Evolutionary conservation across 2,888 invertebrate species (phyloP).

Genomic region (Argynnis bischoffii): DNA sequence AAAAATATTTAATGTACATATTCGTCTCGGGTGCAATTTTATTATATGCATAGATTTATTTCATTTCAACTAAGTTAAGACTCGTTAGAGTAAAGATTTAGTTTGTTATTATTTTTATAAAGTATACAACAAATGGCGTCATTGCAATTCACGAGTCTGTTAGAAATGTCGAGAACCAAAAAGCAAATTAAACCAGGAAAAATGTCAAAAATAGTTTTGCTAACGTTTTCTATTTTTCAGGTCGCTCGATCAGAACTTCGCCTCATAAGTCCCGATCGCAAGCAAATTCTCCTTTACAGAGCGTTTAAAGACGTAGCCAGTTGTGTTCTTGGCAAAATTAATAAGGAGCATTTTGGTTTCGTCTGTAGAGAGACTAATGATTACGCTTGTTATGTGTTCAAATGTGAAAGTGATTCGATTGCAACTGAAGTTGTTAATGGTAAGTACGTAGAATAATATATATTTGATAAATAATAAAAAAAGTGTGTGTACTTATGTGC

Average conservation of each 20-base stretch:
- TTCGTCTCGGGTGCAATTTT: too few species aligned
- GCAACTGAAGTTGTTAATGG: slow-evolving; percentile 91
- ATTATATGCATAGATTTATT: too few species aligned
- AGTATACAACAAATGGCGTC: too few species aligned
- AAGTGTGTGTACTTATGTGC: too few species aligned
- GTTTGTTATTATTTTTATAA: too few species aligned
- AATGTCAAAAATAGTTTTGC: not conserved
- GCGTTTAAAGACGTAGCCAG: slow-evolving; percentile 94
- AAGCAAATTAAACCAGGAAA: not conserved
- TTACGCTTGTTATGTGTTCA: slow-evolving; percentile 91
- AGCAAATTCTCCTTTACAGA: slow-evolving; percentile 93
- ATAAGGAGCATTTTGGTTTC: slow-evolving; percentile 95
- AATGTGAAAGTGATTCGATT: slow-evolving; percentile 93
- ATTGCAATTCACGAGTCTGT: not conserved
- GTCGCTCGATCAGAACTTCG: slow-evolving; percentile 93
- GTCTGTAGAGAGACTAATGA: slow-evolving; percentile 90
- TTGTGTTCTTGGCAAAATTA: slow-evolving; percentile 91
- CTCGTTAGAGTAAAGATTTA: too few species aligned
- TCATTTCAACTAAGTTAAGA: too few species aligned
- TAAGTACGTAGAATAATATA: slow-evolving; percentile 48
- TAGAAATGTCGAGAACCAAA: too few species aligned
- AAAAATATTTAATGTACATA: too few species aligned
- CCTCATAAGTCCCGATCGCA: slow-evolving; percentile 95
- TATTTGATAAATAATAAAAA: not conserved
- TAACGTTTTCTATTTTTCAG: slow-evolving; percentile 55